These are phyloP conservation scores for Aphrophora alni DNA, from an alignment of 2,888 invertebrate genomes.

Conservation along the genomic window DNA sequence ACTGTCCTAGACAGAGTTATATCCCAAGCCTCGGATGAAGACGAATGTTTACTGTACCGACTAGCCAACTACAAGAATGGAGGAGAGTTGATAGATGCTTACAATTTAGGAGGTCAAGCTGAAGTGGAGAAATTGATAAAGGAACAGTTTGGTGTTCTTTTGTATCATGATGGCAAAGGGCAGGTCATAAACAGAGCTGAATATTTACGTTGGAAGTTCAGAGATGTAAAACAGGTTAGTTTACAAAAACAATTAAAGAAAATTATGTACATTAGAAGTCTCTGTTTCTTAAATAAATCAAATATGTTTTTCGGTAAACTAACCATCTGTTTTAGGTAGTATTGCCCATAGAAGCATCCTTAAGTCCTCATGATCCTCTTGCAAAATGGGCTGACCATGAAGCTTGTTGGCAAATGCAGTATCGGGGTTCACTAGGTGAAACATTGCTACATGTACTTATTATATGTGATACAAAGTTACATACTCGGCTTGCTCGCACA, in stretches of 20 bases:
- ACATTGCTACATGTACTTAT: constrained; percentile 93
- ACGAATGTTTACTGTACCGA: constrained; percentile 84
- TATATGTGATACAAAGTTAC: constrained; percentile 83
- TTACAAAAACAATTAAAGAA: too few relatives aligned
- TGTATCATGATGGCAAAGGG: constrained; percentile 87
- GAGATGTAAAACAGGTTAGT: constrained; percentile 80
- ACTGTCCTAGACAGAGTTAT: constrained; percentile 89
- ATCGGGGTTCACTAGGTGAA: constrained; percentile 94
- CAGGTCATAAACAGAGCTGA: constrained; percentile 86
- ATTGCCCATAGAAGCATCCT: constrained; percentile 85
- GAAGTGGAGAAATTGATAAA: constrained; percentile 85
- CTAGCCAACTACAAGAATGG: constrained; percentile 91
- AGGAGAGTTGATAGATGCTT: constrained; percentile 87
- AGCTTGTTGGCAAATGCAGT: constrained; percentile 98
- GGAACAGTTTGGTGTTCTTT: constrained; percentile 85
- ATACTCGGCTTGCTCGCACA: constrained; percentile 85
- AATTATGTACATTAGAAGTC: too few relatives aligned
- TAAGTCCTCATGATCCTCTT: constrained; percentile 84
- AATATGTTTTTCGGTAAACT: constrained; percentile 2
- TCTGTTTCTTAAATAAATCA: too few relatives aligned
- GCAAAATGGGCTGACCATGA: constrained; percentile 90
- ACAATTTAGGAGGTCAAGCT: constrained; percentile 80
- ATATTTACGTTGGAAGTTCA: constrained; percentile 88
- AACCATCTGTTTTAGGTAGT: constrained; percentile 62
- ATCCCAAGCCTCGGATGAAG: constrained; percentile 84